Percentiles rank a stretch among this genome's conserved stretches.
Conservation (phyloP, 2,888 invertebrate species). For the Spodoptera littoralis region DNA sequence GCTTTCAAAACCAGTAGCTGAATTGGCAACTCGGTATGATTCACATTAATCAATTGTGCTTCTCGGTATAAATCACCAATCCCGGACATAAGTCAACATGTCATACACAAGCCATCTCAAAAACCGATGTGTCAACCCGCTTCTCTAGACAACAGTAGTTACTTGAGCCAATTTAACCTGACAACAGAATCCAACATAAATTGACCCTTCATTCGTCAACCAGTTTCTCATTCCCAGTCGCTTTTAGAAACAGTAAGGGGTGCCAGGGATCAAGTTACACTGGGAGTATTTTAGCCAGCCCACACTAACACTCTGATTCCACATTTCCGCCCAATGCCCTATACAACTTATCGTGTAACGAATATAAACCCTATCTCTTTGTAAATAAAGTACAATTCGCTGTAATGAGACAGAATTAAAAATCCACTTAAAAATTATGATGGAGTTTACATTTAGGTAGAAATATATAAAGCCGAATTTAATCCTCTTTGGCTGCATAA, state of each 20-base stretch:
- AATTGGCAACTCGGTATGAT: conserved; percentile 16
- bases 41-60: conserved; percentile 35
- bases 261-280: conserved; percentile 67
- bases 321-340: conserved; percentile 84
- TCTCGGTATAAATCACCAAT: conserved; percentile 37
- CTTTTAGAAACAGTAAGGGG: conserved; percentile 60
- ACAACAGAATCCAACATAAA: conserved; percentile 69
- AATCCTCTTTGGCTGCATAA: conserved; percentile 15
- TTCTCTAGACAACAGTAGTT: conserved; percentile 79
- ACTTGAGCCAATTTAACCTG: conserved; percentile 85
- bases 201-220: conserved; percentile 68
- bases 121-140: conserved; percentile 71
- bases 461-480: conserved; percentile 19
- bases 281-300: conserved; percentile 74
- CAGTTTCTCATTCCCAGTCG: conserved; percentile 50
- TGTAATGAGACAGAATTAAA: conserved; percentile 6
- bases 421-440: conserved; percentile 33
- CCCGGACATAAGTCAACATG: conserved; percentile 43
- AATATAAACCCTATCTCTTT: conserved; percentile 65
- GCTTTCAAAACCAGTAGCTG: conserved; percentile 1
- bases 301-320: conserved; percentile 82
- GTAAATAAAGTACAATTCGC: conserved; percentile 54
- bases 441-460: conserved; percentile 19
- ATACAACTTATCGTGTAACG: conserved; percentile 59
- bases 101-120: conserved; percentile 56